A percentile compares a stretch with the other conserved stretches of the same genome.
Conservation (phyloP, 2,888 invertebrate genomes). For the Itoplectis maculator region DNA sequence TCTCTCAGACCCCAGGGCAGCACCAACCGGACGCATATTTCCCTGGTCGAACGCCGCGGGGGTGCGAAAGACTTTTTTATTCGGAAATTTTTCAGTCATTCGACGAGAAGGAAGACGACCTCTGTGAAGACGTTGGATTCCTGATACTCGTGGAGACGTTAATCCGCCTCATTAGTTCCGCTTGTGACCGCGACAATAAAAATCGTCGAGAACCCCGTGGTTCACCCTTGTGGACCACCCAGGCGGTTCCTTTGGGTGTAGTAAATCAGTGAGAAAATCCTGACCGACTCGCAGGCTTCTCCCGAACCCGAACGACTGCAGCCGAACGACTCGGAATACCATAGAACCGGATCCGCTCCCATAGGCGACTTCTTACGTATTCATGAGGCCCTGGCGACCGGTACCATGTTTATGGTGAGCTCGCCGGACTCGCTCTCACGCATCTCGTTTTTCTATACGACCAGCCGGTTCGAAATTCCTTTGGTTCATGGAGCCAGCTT, state of each 20-base stretch:
- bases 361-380: conserved; percentile 60
- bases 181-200: conserved; percentile 42
- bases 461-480: neutral
- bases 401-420: conserved; percentile 49
- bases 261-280: conserved; percentile 45
- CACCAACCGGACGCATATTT: conserved; percentile 31
- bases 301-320: neutral
- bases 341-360: conserved; percentile 35
- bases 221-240: conserved; percentile 63
- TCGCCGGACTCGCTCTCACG: conserved; percentile 47
- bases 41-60: conserved; percentile 39
- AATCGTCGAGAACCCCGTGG: conserved; percentile 54
- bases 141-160: conserved; percentile 75
- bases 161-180: conserved; percentile 76
- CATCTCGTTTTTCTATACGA: conserved; percentile 48
- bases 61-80: conserved; percentile 29
- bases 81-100: conserved; percentile 16
- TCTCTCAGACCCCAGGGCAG: neutral
- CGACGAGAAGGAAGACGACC: conserved; percentile 21
- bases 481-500: neutral
- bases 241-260: conserved; percentile 1
- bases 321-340: conserved; percentile 20
- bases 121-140: conserved; percentile 69
- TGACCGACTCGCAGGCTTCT: conserved; percentile 23
- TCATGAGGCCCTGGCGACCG: conserved; percentile 63